phyloP scores from a whole-genome alignment of 1,140 invertebrate species.

The Panagrolaimus sp. region DNA sequence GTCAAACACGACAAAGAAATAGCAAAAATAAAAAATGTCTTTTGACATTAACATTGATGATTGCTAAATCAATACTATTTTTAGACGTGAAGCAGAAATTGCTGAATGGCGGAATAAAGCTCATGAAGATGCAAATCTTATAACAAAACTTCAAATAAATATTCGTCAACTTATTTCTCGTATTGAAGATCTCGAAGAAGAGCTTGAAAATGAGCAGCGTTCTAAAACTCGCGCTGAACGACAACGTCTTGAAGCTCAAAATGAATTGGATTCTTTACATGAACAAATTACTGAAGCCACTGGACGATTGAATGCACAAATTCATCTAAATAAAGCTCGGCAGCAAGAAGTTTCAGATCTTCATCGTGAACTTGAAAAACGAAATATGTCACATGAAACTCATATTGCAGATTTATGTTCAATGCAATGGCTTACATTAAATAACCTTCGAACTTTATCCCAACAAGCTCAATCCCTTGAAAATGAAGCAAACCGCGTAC shows the following conservation, averaged over 20 bases:
- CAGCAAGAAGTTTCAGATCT: slow-evolving; percentile 75
- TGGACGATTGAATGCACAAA: slow-evolving; percentile 92
- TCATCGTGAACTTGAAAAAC: slow-evolving; percentile 89
- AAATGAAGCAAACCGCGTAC: slow-evolving; percentile 42
- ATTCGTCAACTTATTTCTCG: slow-evolving; percentile 93
- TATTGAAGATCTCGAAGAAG: slow-evolving; percentile 93
- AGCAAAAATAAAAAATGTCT: too few relatives aligned
- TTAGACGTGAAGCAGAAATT: slow-evolving; percentile 37
- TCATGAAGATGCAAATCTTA: slow-evolving; percentile 65
- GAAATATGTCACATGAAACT: slow-evolving; percentile 92
- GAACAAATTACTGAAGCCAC: slow-evolving; percentile 74
- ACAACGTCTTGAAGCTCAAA: slow-evolving; percentile 88
- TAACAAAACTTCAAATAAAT: slow-evolving; percentile 88
- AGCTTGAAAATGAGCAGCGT: slow-evolving; percentile 91
- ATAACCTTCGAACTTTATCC: slow-evolving; percentile 47
- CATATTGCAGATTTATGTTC: slow-evolving; percentile 87
- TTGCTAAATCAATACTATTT: too few relatives aligned
- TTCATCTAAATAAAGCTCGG: slow-evolving; percentile 97
- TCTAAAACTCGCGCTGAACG: slow-evolving; percentile 92
- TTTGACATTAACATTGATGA: too few relatives aligned
- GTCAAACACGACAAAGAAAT: too few relatives aligned
- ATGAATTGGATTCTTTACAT: slow-evolving; percentile 88
- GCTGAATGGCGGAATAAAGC: slow-evolving; percentile 32
- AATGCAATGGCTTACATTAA: slow-evolving; percentile 69
- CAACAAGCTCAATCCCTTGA: slow-evolving; percentile 38